Evolutionary conservation across 2,888 invertebrate species (phyloP).

Genomic region (Philaethria dido): DNA sequence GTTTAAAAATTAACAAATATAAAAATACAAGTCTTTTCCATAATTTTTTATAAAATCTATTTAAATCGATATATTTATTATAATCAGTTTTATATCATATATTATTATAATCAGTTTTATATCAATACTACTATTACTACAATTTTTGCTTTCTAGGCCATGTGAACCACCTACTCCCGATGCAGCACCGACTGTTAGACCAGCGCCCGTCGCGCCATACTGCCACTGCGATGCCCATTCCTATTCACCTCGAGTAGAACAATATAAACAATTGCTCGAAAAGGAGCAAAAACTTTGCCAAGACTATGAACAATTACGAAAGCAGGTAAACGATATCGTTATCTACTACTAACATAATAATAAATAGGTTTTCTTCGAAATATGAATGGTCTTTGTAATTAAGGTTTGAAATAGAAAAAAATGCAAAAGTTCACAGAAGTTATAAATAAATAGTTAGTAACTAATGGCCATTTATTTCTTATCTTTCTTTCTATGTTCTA

Average conservation of each 20-base stretch:
- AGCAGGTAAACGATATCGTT: constrained; percentile 59
- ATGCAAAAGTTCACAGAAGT: neutral
- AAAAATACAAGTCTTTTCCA: too few species aligned
- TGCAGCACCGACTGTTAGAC: constrained; percentile 69
- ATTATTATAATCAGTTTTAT: too few species aligned
- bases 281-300: constrained; percentile 84
- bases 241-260: constrained; percentile 84
- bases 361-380: neutral
- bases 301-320: constrained; percentile 79
- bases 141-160: constrained; percentile 68
- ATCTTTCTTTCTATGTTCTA: neutral
- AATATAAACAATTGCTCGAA: constrained; percentile 84
- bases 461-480: neutral
- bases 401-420: neutral
- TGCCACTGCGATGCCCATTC: constrained; percentile 86
- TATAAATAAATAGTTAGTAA: neutral
- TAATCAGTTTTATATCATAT: too few species aligned
- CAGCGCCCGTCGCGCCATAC: constrained; percentile 83
- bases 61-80: too few species aligned
- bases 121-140: too few species aligned
- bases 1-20: too few species aligned
- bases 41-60: too few species aligned
- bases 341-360: neutral
- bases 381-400: neutral
- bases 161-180: constrained; percentile 84